Evolutionary conservation across 2,888 invertebrate genomes (phyloP).

Genomic region (Drosophila multiciliata): DNA sequence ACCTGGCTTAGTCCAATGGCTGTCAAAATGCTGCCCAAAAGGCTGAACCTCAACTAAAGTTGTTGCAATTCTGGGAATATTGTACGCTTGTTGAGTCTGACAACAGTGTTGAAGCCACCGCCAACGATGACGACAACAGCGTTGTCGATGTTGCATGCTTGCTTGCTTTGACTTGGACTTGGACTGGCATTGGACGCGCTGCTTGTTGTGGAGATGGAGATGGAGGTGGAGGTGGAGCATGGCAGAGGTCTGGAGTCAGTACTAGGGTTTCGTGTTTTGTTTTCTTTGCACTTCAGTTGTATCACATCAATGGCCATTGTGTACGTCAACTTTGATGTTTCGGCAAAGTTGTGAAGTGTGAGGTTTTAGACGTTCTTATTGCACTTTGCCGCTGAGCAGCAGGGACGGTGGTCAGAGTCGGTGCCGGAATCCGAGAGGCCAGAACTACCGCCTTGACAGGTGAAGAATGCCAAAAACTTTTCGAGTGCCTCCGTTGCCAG

Average conservation of each 20-base stretch:
- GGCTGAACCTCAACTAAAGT: constrained; percentile 63
- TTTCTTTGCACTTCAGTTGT: constrained; percentile 80
- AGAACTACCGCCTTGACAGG: constrained; percentile 74
- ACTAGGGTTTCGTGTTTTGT: constrained; percentile 76
- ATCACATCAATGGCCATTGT: constrained; percentile 81
- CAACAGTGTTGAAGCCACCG: constrained; percentile 71
- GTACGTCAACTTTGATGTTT: constrained; percentile 82
- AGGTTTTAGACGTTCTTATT: constrained; percentile 80
- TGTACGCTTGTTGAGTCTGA: constrained; percentile 74
- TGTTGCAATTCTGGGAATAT: constrained; percentile 79
- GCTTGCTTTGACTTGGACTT: background rate
- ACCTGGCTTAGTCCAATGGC: constrained; percentile 38
- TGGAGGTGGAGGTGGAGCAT: constrained; percentile 1
- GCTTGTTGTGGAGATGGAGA: constrained; percentile 18
- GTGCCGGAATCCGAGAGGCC: constrained; percentile 37
- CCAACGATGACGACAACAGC: constrained; percentile 53
- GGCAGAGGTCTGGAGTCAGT: constrained; percentile 30
- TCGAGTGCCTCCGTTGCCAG: constrained; percentile 70
- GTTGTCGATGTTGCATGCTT: constrained; percentile 29
- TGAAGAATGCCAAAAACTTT: constrained; percentile 76
- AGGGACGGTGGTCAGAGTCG: constrained; percentile 30
- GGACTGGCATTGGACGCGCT: constrained; percentile 12
- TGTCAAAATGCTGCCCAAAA: constrained; percentile 58
- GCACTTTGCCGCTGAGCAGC: constrained; percentile 58
- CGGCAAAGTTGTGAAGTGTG: constrained; percentile 80